Conservation (phyloP, 2,888 invertebrate genomes). For the Monoplex corrugatus region DNA sequence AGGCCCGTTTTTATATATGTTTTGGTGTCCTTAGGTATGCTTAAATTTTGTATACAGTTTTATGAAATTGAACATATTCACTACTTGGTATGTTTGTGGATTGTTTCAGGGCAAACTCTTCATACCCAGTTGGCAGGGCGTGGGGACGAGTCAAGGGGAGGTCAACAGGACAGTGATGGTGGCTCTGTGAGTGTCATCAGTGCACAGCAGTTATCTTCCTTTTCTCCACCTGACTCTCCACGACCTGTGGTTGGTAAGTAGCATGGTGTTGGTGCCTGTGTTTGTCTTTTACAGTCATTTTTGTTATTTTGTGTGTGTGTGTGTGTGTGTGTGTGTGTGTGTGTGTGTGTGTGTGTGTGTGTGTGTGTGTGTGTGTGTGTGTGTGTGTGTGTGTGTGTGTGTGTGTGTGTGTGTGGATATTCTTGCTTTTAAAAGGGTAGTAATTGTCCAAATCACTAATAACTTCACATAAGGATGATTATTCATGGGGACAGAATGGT, state of each 20-base stretch:
- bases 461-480: too few relatives aligned
- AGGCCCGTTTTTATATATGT: background rate
- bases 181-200: slow-evolving; percentile 24
- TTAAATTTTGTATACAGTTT: too few relatives aligned
- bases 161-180: slow-evolving; percentile 34
- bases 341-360: background rate
- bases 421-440: background rate
- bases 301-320: background rate
- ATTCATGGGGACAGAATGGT: too few relatives aligned
- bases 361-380: background rate
- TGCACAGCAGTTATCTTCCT: slow-evolving; percentile 15
- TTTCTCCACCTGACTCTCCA: slow-evolving; percentile 45
- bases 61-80: too few relatives aligned
- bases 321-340: background rate
- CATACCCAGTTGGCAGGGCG: background rate
- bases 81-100: too few relatives aligned
- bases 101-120: background rate
- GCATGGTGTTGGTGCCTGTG: background rate
- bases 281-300: too few relatives aligned
- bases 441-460: too few relatives aligned
- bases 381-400: background rate
- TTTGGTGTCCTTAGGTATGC: too few relatives aligned
- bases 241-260: slow-evolving; percentile 43
- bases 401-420: too few relatives aligned
- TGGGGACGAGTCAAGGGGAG: slow-evolving; percentile 28